These are phyloP conservation scores for Tenthredo scrophulariae DNA, from an alignment of 2,888 invertebrate genomes.

Conservation along the genomic window DNA sequence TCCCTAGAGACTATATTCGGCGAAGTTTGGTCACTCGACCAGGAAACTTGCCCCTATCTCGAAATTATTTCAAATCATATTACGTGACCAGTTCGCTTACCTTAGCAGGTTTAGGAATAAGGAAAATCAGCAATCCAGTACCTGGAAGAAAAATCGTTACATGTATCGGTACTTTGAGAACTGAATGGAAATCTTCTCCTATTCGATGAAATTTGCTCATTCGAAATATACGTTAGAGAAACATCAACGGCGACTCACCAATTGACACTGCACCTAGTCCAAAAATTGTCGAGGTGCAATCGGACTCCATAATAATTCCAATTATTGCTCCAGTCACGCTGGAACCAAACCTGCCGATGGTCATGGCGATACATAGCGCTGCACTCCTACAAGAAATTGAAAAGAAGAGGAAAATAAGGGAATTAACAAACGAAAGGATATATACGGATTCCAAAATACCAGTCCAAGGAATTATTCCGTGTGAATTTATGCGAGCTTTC, in stretches of 20 bases:
- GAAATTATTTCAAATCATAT: neutral
- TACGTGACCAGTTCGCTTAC: neutral
- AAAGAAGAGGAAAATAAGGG: neutral
- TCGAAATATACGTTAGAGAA: neutral
- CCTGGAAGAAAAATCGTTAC: neutral
- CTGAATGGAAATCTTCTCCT: neutral
- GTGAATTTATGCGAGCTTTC: no score
- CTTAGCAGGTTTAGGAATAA: neutral
- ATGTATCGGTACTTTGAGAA: neutral
- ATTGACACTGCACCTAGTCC: slow-evolving; percentile 9
- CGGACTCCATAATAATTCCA: slow-evolving; percentile 1
- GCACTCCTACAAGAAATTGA: neutral
- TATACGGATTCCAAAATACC: neutral
- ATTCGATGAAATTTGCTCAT: neutral
- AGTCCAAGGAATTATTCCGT: neutral
- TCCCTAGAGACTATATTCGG: slow-evolving; percentile 9
- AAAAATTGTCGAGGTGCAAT: slow-evolving; percentile 5
- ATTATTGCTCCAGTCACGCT: slow-evolving; percentile 2
- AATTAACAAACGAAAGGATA: neutral
- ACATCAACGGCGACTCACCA: neutral
- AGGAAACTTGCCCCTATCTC: neutral
- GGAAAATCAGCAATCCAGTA: neutral
- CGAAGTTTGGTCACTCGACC: neutral
- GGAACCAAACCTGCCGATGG: slow-evolving; percentile 5
- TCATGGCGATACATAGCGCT: slow-evolving; percentile 9